A percentile compares a stretch with the other conserved stretches of the same genome.
Conservation (phyloP, 2,113 vertebrate species). For the Etia nguti region DNA sequence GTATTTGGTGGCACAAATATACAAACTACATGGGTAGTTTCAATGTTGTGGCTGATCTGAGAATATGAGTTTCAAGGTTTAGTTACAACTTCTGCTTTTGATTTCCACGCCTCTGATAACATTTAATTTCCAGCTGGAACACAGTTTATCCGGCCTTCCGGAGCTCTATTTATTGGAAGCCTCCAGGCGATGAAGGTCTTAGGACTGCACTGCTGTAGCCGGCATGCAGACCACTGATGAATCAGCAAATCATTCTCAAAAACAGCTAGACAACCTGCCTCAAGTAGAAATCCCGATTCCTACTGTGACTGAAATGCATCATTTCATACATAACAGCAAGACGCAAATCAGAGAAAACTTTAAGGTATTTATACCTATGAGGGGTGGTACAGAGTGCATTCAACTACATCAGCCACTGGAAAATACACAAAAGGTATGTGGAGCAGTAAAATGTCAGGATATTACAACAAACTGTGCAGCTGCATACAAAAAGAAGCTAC, state of each 20-base stretch:
- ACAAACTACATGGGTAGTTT: neutral
- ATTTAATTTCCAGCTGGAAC: constrained; percentile 46
- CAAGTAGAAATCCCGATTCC: neutral
- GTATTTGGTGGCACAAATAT: neutral
- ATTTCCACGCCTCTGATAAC: constrained; percentile 34
- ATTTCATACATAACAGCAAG: neutral
- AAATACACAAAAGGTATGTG: neutral
- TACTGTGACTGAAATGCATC: neutral
- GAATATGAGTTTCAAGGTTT: neutral
- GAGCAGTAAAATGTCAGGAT: neutral
- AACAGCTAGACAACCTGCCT: neutral
- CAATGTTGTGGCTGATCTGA: neutral
- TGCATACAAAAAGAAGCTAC: constrained; percentile 10
- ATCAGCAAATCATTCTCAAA: constrained; percentile 5
- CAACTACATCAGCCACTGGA: constrained; percentile 2
- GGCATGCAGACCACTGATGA: neutral
- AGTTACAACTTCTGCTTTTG: constrained; percentile 35
- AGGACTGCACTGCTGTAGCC: neutral
- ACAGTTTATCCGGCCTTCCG: constrained; percentile 38
- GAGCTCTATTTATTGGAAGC: constrained; percentile 20
- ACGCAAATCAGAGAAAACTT: neutral
- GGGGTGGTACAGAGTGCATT: constrained; percentile 8
- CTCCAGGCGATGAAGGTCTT: neutral
- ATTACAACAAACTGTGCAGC: constrained; percentile 9
- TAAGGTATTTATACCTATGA: constrained; percentile 1